These are phyloP conservation scores for Tragelaphus strepsiceros DNA, from an alignment of 2,113 vertebrate species.

Conservation along the genomic window DNA sequence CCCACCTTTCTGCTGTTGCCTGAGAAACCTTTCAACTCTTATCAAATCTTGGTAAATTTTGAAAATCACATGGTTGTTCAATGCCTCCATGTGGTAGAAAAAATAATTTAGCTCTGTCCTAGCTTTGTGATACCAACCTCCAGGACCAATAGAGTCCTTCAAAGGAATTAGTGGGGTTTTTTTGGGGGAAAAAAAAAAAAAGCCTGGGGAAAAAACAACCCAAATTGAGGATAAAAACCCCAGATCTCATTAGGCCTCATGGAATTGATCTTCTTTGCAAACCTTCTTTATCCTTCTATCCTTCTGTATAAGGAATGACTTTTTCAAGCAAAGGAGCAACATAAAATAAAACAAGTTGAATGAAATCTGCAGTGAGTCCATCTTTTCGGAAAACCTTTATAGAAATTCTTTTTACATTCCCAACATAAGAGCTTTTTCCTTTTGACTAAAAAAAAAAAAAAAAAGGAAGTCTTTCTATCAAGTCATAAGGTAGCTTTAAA, in stretches of 20 bases:
- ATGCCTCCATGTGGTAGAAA: conserved; percentile 73
- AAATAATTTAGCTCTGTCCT: conserved; percentile 68
- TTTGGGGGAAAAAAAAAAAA: neutral
- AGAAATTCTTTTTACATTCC: conserved; percentile 63
- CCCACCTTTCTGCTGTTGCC: conserved; percentile 4
- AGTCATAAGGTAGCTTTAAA: neutral
- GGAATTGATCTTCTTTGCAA: conserved; percentile 64
- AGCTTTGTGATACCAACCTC: conserved; percentile 56
- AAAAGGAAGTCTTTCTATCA: conserved; percentile 27
- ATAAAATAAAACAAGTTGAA: conserved; percentile 60
- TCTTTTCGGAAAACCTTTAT: conserved; percentile 65
- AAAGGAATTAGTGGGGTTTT: conserved; percentile 48
- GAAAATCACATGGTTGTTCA: conserved; percentile 70
- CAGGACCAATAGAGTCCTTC: conserved; percentile 58
- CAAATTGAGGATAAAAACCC: conserved; percentile 66
- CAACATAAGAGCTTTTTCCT: conserved; percentile 24
- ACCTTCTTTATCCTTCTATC: conserved; percentile 70
- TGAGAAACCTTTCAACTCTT: conserved; percentile 20
- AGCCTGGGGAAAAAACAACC: conserved; percentile 66
- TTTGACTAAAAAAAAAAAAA: neutral
- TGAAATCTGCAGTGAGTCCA: conserved; percentile 65
- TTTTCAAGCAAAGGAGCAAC: conserved; percentile 63
- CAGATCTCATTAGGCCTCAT: conserved; percentile 68
- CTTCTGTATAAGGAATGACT: conserved; percentile 66
- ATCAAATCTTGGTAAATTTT: conserved; percentile 41